phyloP scores from a whole-genome alignment of 1,140 invertebrate species.

The Idris sp. region DNA sequence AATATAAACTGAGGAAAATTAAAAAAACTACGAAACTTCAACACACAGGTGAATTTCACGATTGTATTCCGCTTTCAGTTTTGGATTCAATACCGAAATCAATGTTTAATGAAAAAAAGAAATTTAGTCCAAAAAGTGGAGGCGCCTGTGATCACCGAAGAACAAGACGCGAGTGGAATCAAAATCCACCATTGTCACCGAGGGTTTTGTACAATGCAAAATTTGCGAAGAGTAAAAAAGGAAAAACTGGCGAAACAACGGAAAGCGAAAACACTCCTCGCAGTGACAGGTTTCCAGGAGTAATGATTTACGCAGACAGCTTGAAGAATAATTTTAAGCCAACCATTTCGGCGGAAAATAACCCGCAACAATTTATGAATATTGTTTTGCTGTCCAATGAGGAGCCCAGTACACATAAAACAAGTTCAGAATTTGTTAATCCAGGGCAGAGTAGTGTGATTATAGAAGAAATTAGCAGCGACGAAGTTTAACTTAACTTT shows the following conservation, averaged over 20 bases:
- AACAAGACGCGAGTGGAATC: constrained; percentile 46
- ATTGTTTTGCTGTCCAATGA: constrained; percentile 55
- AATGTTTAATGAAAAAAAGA: constrained; percentile 3
- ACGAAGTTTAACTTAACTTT: constrained; percentile 54
- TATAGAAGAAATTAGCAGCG: constrained; percentile 72
- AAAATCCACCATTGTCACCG: constrained; percentile 39
- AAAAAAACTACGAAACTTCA: constrained; percentile 43
- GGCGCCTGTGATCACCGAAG: constrained; percentile 8
- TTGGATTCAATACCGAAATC: constrained; percentile 19
- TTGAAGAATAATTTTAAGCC: constrained; percentile 32
- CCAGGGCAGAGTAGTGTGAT: constrained; percentile 56
- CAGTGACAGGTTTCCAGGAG: constrained; percentile 31
- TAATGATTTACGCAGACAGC: constrained; percentile 43
- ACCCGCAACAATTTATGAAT: constrained; percentile 31
- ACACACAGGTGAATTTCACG: constrained; percentile 62
- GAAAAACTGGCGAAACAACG: not conserved
- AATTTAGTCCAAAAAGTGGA: constrained; percentile 1
- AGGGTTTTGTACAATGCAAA: constrained; percentile 18
- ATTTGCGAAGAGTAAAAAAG: not conserved
- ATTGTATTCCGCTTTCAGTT: constrained; percentile 59
- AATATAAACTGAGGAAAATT: constrained; percentile 18
- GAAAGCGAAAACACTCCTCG: not conserved
- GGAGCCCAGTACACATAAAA: constrained; percentile 37
- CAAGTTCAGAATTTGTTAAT: constrained; percentile 60
- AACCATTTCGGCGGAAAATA: constrained; percentile 2